A percentile compares a stretch with the other conserved stretches of the same genome.
These are phyloP conservation scores for Myotis myotis DNA, from an alignment of 2,797 vertebrate species.

Conservation along the genomic window DNA sequence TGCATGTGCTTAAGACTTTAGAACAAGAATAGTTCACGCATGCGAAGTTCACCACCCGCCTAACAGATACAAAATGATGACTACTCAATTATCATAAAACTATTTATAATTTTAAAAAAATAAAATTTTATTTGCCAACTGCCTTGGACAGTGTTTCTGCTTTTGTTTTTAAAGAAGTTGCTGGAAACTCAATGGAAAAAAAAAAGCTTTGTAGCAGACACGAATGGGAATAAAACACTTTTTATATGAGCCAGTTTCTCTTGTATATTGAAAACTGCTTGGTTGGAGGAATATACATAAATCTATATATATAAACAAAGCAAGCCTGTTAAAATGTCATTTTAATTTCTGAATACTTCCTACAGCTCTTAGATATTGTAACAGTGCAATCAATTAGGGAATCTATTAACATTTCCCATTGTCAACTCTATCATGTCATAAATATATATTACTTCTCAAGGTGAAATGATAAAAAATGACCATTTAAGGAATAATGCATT, in stretches of 20 bases:
- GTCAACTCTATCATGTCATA: not conserved
- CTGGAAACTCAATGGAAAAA: not conserved
- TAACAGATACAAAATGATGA: not conserved
- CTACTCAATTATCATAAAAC: not conserved
- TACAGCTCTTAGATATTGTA: conserved; percentile 47
- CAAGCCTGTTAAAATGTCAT: conserved; percentile 1
- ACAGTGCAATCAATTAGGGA: conserved; percentile 48
- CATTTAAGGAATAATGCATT: conserved; percentile 14
- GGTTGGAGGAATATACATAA: conserved; percentile 17
- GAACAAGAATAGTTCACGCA: not conserved
- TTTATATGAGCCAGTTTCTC: not conserved
- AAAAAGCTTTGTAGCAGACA: not conserved
- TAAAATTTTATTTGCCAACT: not conserved
- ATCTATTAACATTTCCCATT: conserved; percentile 36
- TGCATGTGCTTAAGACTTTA: not conserved
- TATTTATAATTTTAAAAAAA: not conserved
- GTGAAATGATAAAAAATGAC: conserved; percentile 60
- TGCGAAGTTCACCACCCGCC: not conserved
- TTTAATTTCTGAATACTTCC: conserved; percentile 42
- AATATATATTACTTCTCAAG: conserved; percentile 51
- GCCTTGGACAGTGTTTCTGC: not conserved
- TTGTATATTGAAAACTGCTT: not conserved
- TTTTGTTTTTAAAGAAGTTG: not conserved
- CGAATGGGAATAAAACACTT: not conserved
- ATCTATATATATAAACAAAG: conserved; percentile 17